Percentiles rank a stretch among this genome's conserved stretches.
phyloP scores from a whole-genome alignment of 2,888 invertebrate genomes.

The Cataglyphis albicans region DNA sequence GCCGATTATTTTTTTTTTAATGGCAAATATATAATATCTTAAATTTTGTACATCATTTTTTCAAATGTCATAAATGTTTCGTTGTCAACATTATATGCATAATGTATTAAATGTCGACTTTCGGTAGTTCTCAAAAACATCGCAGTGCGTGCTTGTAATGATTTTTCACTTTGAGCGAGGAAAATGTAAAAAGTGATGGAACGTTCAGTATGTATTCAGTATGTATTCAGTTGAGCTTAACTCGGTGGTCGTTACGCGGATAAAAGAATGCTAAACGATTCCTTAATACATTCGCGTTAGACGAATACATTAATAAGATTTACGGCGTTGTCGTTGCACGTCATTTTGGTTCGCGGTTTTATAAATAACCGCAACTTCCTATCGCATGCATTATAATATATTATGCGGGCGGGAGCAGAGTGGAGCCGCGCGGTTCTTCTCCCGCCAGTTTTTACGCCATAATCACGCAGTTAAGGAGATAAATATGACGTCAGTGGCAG shows the following conservation, averaged over 20 bases:
- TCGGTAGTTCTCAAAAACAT: not conserved
- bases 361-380: constrained; percentile 73
- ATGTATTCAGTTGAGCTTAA: constrained; percentile 34
- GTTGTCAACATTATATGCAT: not conserved
- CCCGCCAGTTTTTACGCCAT: constrained; percentile 77
- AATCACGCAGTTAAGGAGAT: constrained; percentile 82
- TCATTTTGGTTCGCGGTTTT: constrained; percentile 71
- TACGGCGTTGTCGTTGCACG: constrained; percentile 64
- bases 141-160: constrained; percentile 9
- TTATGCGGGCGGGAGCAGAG: constrained; percentile 63
- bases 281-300: constrained; percentile 50
- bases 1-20: not conserved
- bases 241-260: constrained; percentile 49
- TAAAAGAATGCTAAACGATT: constrained; percentile 55
- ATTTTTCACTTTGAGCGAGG: constrained; percentile 18
- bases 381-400: constrained; percentile 76
- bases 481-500: constrained; percentile 82
- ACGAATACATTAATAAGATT: constrained; percentile 69
- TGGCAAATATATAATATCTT: not conserved
- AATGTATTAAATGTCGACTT: not conserved
- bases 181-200: constrained; percentile 2
- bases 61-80: not conserved
- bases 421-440: constrained; percentile 66
- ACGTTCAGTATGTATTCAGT: constrained; percentile 17
- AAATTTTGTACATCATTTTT: not conserved